Conservation (phyloP, 2,113 vertebrate genomes). For the Marmota flaviventris region DNA sequence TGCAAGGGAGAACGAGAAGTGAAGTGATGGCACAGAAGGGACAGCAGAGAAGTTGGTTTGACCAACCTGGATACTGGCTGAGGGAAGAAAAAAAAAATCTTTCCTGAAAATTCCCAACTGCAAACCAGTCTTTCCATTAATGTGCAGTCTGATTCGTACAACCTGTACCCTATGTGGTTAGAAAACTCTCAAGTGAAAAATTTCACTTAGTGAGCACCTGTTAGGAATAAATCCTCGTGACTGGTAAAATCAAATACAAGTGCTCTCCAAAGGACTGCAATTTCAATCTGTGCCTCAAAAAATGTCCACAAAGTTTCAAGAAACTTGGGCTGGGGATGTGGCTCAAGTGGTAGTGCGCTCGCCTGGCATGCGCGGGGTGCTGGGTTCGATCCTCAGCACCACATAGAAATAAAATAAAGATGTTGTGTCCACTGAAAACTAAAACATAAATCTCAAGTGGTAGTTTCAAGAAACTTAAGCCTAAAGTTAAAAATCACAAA, state of each 20-base stretch:
- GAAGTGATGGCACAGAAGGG: background rate
- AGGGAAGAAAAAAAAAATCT: background rate
- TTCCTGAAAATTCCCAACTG: background rate
- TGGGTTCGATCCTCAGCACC: no score
- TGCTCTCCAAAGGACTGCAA: background rate
- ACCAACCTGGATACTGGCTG: background rate
- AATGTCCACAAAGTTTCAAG: background rate
- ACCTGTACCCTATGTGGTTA: background rate
- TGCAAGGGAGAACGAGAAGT: background rate
- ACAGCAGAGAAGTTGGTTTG: background rate
- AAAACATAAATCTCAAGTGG: no score
- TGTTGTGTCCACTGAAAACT: no score
- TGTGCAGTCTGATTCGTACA: background rate
- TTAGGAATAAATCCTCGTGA: background rate
- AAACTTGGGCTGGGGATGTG: background rate
- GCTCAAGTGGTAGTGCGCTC: no score
- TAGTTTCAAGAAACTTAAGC: background rate
- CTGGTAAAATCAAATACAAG: conserved; percentile 18
- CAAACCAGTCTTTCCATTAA: background rate
- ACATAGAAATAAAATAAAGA: no score
- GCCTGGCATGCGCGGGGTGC: no score
- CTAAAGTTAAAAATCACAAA: conserved; percentile 51
- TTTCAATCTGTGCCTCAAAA: background rate
- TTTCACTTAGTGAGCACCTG: background rate
- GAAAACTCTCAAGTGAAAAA: conserved; percentile 28